phyloP scores from a whole-genome alignment of 1,140 invertebrate species.

The Andricus grossulariae region DNA sequence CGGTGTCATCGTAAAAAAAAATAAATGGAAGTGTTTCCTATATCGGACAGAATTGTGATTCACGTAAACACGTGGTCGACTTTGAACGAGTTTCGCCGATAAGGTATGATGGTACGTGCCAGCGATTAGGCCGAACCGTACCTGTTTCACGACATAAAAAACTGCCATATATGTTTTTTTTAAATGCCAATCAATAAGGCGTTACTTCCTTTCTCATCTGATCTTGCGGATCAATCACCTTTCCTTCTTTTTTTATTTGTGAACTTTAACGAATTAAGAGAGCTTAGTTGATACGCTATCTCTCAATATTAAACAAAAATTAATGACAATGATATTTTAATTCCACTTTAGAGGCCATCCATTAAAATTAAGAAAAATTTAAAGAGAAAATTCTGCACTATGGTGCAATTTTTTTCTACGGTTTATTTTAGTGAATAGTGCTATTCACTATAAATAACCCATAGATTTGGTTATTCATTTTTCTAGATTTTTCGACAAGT shows the following conservation, averaged over 20 bases:
- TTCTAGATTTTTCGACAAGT: too few relatives aligned
- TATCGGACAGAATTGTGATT: conserved; percentile 50
- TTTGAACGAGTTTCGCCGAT: conserved; percentile 62
- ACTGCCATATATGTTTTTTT: conserved; percentile 35
- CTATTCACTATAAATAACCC: too few relatives aligned
- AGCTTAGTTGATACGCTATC: too few relatives aligned
- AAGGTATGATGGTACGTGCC: conserved; percentile 46
- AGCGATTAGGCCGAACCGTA: conserved; percentile 38
- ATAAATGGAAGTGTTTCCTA: conserved; percentile 15
- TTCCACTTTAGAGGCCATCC: too few relatives aligned
- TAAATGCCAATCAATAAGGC: conserved; percentile 42
- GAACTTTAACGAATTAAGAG: background rate
- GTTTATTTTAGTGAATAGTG: too few relatives aligned
- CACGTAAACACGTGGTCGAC: conserved; percentile 47
- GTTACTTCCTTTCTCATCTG: conserved; percentile 38
- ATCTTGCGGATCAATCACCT: background rate
- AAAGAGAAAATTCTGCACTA: too few relatives aligned
- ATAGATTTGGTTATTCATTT: too few relatives aligned
- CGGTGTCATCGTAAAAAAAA: conserved; percentile 20
- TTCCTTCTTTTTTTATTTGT: conserved; percentile 42
- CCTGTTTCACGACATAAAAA: conserved; percentile 37
- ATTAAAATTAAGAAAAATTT: too few relatives aligned
- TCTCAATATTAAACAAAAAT: too few relatives aligned
- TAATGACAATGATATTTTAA: too few relatives aligned
- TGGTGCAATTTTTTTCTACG: too few relatives aligned